Base-by-base conservation (phyloP, 1,140 invertebrate species). In the Penaeus indicus region DNA sequence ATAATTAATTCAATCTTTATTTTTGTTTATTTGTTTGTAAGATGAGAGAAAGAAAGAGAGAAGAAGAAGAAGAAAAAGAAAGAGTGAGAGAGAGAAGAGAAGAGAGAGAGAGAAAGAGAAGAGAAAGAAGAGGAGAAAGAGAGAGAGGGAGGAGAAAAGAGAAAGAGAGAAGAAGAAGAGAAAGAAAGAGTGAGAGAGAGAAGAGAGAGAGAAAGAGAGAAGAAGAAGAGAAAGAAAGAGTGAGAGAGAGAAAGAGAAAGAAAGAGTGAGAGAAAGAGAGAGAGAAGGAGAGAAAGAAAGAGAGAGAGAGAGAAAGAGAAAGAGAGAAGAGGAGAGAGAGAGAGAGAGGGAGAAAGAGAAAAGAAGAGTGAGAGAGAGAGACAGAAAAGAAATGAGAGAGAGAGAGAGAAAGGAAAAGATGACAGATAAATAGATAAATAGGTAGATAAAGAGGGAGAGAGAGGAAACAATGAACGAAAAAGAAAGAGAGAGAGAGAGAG, bases 81-180 rank as follows among this genome's bases (percentile, higher is more conserved):
- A 79, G 32, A 21, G 22, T 22, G 67, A 72, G 18, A 22, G 22
- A n/a, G 22, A n/a, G 22, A n/a, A 22, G 32, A 22, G 32, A 32
- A 72, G 67, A n/a, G 67, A 72, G 67, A 2, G 67, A 69, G 67
- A 69, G 67, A 69, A 21, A 69, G 13, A 72, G 25, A 72, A 72
- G 5, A 38, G 5, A 38, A 38, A 5, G 5, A 3, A 38, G 5
- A n/a, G 13, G 25, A 32, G 21, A 21, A 1, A 4, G 4, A 32
- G 5, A 5, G 25, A 32, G 5, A 32, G 3, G n/a, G 5, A 8
- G 13, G n/a, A 25, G 25, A 32, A 25, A 75, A 3, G 21, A 10
- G 21, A 16, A 38, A 32, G 32, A 16, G 21, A 25, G 32, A 32
- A n/a, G 3, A 32, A 16, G 8, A 0, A 32, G 27, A 13, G 10